These are phyloP conservation scores for Myiotriccus ornatus DNA, from an alignment of 2,797 vertebrate species.

Conservation along the genomic window DNA sequence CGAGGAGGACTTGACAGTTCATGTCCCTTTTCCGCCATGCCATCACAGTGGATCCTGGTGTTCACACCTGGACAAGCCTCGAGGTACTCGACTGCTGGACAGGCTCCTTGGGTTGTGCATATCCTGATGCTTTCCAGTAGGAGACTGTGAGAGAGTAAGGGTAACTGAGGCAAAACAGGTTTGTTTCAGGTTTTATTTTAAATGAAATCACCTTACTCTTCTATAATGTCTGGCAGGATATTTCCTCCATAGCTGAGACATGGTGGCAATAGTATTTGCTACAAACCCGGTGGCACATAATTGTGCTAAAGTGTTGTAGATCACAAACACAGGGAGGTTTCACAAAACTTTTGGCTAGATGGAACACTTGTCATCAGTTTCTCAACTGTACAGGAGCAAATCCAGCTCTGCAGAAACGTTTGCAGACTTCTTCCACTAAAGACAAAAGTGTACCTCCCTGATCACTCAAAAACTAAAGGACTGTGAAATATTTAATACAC, in stretches of 20 bases:
- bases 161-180: background rate
- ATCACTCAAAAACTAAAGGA: background rate
- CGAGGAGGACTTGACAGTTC: background rate
- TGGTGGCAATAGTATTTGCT: background rate
- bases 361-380: background rate
- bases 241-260: background rate
- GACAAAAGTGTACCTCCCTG: background rate
- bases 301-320: background rate
- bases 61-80: background rate
- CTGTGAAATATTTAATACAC: background rate
- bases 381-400: background rate
- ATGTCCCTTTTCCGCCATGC: background rate
- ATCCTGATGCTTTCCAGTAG: background rate
- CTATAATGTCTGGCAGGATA: background rate
- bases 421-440: background rate
- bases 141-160: background rate
- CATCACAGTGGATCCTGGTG: background rate
- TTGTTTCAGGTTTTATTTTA: background rate
- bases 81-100: background rate
- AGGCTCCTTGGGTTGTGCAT: rapidly evolving
- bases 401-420: background rate
- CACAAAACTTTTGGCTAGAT: background rate
- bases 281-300: background rate
- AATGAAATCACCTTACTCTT: background rate
- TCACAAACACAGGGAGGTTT: background rate